phyloP scores from a whole-genome alignment of 1,140 invertebrate species.

The Caenorhabditis latens region DNA sequence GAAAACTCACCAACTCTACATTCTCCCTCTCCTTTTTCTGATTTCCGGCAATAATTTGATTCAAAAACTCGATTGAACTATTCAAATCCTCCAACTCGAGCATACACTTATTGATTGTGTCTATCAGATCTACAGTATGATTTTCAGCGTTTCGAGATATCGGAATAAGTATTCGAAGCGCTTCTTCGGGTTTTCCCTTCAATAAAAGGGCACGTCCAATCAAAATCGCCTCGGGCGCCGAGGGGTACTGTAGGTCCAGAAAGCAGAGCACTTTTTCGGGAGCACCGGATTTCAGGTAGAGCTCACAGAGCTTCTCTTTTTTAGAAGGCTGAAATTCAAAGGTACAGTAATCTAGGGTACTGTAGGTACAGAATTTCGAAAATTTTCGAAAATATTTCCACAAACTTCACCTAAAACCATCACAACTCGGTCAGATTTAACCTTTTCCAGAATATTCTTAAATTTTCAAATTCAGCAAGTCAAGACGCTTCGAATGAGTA shows the following conservation, averaged over 20 bases:
- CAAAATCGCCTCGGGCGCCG: too few species aligned
- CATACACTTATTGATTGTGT: conserved; percentile 7
- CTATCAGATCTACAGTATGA: neutral
- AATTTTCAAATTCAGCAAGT: too few species aligned
- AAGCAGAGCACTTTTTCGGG: neutral
- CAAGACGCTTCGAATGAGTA: too few species aligned
- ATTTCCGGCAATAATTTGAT: neutral
- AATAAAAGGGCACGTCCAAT: neutral
- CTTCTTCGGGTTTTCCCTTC: neutral
- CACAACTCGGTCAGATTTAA: too few species aligned
- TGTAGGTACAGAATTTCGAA: neutral
- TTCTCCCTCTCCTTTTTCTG: neutral
- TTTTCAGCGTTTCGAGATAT: neutral
- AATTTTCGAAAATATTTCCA: neutral
- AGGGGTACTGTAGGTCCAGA: neutral
- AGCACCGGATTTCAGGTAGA: conserved; percentile 20
- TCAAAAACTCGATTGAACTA: conserved; percentile 2
- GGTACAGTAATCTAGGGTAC: too few species aligned
- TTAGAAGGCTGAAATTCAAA: neutral
- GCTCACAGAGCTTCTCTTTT: neutral
- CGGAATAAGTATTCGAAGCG: conserved; percentile 26
- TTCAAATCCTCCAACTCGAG: conserved; percentile 19
- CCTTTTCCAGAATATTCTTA: too few species aligned
- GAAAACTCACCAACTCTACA: neutral
- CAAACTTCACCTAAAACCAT: too few species aligned